phyloP scores from a whole-genome alignment of 2,888 invertebrate species.

The Brassicogethes aeneus region DNA sequence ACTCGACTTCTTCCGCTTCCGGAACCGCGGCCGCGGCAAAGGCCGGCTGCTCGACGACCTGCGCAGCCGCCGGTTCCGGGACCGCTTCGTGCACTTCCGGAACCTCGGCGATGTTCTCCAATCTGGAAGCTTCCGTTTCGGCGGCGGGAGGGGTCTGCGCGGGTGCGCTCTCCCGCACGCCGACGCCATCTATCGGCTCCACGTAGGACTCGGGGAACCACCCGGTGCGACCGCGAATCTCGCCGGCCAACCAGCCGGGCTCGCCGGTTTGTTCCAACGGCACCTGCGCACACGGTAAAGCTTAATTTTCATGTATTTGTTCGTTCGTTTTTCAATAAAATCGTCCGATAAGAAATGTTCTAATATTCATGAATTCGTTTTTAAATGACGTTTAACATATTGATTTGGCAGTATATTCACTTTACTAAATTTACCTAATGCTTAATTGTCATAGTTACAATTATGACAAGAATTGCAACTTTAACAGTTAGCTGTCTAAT shows the following conservation, averaged over 20 bases:
- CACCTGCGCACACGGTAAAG: slow-evolving; percentile 40
- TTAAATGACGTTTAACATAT: no score
- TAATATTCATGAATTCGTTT: no score
- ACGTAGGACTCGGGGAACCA: slow-evolving; percentile 98
- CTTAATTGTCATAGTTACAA: no score
- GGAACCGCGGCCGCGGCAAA: slow-evolving; percentile 18
- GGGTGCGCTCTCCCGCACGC: slow-evolving; percentile 35
- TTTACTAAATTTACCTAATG: no score
- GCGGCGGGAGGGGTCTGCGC: slow-evolving; percentile 38
- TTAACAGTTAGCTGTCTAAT: no score
- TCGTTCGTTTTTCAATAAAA: no score
- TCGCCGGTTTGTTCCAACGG: slow-evolving; percentile 79
- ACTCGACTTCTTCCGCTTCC: slow-evolving; percentile 46
- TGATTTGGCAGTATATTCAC: no score
- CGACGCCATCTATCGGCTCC: slow-evolving; percentile 54
- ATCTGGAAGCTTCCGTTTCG: slow-evolving; percentile 15
- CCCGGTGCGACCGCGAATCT: slow-evolving; percentile 80
- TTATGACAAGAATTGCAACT: no score
- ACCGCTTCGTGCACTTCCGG: slow-evolving; percentile 43
- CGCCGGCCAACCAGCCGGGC: slow-evolving; percentile 96
- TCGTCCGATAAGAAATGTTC: no score
- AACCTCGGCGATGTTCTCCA: slow-evolving; percentile 61
- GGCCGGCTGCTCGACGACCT: slow-evolving; percentile 17
- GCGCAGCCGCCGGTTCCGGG: slow-evolving; percentile 10
- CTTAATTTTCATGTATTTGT: no score